These are phyloP conservation scores for Vulpes lagopus DNA, from an alignment of 2,113 vertebrate species.

Conservation along the genomic window DNA sequence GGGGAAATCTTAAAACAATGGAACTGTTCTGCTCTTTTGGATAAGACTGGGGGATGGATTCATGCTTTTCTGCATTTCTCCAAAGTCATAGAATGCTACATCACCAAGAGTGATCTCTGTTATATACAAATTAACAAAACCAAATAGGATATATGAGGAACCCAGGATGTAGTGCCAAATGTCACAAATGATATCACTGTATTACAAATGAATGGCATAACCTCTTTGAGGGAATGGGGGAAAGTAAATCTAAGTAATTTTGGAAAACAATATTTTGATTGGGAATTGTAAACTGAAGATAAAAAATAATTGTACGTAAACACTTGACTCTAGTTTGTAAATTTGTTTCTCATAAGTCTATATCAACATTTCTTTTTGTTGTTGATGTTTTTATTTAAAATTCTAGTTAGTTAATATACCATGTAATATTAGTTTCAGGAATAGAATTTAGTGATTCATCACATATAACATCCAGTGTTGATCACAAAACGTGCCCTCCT, in stretches of 20 bases:
- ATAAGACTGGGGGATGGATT: background rate
- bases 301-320: background rate
- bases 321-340: background rate
- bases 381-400: no score
- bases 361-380: background rate
- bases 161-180: background rate
- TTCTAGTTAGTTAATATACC: no score
- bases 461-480: no score
- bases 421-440: no score
- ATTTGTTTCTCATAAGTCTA: background rate
- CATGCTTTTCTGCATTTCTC: background rate
- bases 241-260: background rate
- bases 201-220: background rate
- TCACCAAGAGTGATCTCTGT: background rate
- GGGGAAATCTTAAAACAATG: background rate
- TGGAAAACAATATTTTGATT: background rate
- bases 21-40: background rate
- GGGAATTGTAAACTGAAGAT: background rate
- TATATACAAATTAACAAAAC: background rate
- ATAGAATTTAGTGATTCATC: no score
- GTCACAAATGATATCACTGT: background rate
- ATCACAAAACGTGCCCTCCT: no score
- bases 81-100: background rate
- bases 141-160: background rate
- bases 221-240: background rate